Evolutionary conservation across 2,888 invertebrate genomes (phyloP).

Genomic region (Troides helena): DNA sequence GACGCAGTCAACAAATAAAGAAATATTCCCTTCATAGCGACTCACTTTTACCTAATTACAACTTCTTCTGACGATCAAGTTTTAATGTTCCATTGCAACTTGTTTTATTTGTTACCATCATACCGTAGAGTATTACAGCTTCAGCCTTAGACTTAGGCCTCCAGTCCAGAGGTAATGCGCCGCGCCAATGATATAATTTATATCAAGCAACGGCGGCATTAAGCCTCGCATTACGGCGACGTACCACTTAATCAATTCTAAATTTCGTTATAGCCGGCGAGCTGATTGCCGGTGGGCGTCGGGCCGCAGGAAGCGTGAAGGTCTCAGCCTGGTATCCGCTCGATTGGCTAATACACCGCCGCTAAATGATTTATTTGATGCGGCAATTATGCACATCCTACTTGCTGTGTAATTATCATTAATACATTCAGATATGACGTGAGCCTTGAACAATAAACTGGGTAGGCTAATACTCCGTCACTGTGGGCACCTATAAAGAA

Average conservation of each 20-base stretch:
- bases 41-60: no score
- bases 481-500: no score
- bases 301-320: slow-evolving; percentile 30
- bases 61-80: no score
- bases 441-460: neutral
- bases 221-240: slow-evolving; percentile 58
- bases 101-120: no score
- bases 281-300: slow-evolving; percentile 41
- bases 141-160: slow-evolving; percentile 33
- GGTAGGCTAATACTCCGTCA: neutral
- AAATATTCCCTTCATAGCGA: no score
- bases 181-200: slow-evolving; percentile 58
- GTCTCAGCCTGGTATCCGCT: slow-evolving; percentile 40
- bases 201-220: slow-evolving; percentile 48
- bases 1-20: no score
- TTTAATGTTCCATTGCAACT: neutral
- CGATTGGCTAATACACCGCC: slow-evolving; percentile 34
- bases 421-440: neutral
- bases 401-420: neutral
- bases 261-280: slow-evolving; percentile 42
- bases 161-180: slow-evolving; percentile 31
- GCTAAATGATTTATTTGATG: slow-evolving; percentile 13
- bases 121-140: no score
- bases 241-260: slow-evolving; percentile 55
- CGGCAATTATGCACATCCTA: slow-evolving; percentile 11